phyloP scores from a whole-genome alignment of 2,888 invertebrate species.

The Phengaris alcon region DNA sequence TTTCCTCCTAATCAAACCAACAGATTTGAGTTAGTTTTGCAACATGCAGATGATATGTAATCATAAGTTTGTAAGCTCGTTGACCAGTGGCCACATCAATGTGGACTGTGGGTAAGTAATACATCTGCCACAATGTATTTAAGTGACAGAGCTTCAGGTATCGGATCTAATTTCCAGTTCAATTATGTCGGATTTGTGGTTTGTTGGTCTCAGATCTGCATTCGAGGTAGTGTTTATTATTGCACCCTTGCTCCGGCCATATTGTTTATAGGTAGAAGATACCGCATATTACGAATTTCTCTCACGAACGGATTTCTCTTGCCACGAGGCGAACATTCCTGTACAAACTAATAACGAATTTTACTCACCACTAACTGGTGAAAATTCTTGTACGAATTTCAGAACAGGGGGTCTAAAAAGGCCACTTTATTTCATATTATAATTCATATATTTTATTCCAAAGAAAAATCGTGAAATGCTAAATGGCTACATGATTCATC shows the following conservation, averaged over 20 bases:
- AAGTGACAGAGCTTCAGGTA: conserved; percentile 10
- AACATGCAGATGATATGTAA: not conserved
- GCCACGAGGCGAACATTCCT: no score
- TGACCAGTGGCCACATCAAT: no score
- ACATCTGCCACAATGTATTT: conserved; percentile 3
- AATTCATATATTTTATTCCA: no score
- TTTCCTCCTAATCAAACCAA: not conserved
- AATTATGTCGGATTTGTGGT: conserved; percentile 10
- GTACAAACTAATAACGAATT: no score
- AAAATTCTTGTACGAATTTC: no score
- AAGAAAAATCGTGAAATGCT: no score
- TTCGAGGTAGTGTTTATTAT: conserved; percentile 2
- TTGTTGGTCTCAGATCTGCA: conserved; percentile 5
- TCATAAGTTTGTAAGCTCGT: not conserved
- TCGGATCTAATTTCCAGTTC: conserved; percentile 6
- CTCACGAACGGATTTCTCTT: not conserved
- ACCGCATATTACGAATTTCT: not conserved
- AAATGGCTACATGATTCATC: no score
- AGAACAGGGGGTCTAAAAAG: no score
- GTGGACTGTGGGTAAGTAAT: not conserved
- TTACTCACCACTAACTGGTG: no score
- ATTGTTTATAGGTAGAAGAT: not conserved
- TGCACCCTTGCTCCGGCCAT: not conserved
- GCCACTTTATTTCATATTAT: no score
- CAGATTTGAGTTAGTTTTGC: not conserved